Conservation (phyloP, 2,888 invertebrate species). For the Seira ritae region DNA sequence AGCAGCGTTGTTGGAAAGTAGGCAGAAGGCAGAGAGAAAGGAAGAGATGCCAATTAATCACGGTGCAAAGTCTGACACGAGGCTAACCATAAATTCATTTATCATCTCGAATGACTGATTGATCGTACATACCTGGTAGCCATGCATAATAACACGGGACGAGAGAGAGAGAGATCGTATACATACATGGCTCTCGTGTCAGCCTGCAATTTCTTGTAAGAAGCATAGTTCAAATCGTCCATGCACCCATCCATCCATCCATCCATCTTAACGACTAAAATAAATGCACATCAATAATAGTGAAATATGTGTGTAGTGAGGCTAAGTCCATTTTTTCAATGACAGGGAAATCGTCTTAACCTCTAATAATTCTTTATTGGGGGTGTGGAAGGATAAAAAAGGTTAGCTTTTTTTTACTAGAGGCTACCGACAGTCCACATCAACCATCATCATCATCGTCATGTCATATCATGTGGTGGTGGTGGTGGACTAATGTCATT, state of each 20-base stretch:
- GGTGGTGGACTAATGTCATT: constrained; percentile 33
- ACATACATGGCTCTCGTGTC: constrained; percentile 49
- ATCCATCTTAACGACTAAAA: too few species aligned
- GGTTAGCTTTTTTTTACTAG: background rate
- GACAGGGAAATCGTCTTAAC: constrained; percentile 44
- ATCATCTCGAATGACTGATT: constrained; percentile 65
- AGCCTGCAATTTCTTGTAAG: constrained; percentile 53
- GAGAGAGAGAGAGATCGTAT: constrained; percentile 12
- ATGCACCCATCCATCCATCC: too few species aligned
- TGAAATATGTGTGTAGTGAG: too few species aligned
- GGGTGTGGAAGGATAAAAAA: background rate
- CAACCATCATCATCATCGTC: too few species aligned
- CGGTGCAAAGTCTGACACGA: constrained; percentile 64
- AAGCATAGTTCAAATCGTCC: too few species aligned
- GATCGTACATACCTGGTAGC: constrained; percentile 41
- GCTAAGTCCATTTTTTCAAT: too few species aligned
- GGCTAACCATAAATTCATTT: constrained; percentile 66
- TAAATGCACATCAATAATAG: too few species aligned
- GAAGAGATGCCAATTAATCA: constrained; percentile 72
- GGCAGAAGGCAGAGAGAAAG: constrained; percentile 7
- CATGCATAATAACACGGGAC: constrained; percentile 6
- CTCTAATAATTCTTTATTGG: constrained; percentile 45
- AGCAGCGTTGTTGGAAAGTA: too few species aligned
- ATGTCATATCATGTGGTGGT: background rate
- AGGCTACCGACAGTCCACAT: too few species aligned